Evolutionary conservation across 2,113 vertebrate genomes (phyloP), one percentile per base, ranked within the genome.

Genomic region (Dicaeum eximium): DNA sequence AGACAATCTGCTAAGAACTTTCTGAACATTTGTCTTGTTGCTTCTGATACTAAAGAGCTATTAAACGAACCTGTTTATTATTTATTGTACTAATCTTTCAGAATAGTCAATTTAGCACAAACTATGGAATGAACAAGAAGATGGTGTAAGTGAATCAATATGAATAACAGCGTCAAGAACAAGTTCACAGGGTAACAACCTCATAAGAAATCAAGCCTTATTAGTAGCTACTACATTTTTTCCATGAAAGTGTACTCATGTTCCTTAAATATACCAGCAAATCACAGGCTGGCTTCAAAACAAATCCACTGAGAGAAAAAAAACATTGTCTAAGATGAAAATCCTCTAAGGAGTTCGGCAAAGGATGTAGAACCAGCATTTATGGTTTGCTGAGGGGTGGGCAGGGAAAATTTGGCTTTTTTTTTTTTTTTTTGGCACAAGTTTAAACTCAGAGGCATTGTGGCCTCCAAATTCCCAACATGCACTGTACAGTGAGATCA

Each of bases 401-500:
- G 85, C 0, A 0, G 65, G 57, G 30, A 73, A 85, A 90, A 92
- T 93, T 74, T 89, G 47, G 31, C 20, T 12, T 10, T 31, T 79
- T 45, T 31, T 31, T 47, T 64, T 85, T 50, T 61, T 38, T 38
- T 38, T 38, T 14, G 3, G 3, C 0, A 1, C 15, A 48, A 60
- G 42, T 81, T 91, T 37, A 84, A 80, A 90, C 47, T 42, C 19
- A n/a, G 13, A 78, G 30, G 31, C 21, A 40, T 5, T 75, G 61
- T 67, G 57, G 62, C 78, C 60, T 92, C 28, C 54, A 94, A 35
- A 22, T 90, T 93, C 72, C 93, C 88, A 97, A 93, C 74, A 94
- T 40, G 92, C 87, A 96, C 91, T 88, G 92, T 91, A 80, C 47
- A 92, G 91, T 95, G 93, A 97, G 91, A 87, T 93, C 64, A 94